Evolutionary conservation across 2,113 vertebrate genomes (phyloP).

Genomic region (Chascanopsetta lugubris): DNA sequence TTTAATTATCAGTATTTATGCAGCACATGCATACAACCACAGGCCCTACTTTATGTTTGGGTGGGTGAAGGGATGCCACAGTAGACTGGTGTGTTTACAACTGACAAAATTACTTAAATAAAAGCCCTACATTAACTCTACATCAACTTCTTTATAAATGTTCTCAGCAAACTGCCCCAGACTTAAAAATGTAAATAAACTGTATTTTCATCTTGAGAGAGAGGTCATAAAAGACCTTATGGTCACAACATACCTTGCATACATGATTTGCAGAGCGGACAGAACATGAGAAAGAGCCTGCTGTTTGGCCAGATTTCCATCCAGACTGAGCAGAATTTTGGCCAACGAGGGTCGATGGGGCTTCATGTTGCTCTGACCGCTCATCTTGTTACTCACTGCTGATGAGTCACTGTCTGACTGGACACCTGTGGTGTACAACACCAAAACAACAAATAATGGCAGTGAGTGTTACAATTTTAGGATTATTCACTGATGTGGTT

Average conservation of each 20-base stretch:
- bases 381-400: conserved; percentile 90
- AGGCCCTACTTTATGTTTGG: too few species aligned
- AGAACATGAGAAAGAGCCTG: conserved; percentile 94
- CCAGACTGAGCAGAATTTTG: conserved; percentile 95
- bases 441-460: conserved; percentile 18
- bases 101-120: too few species aligned
- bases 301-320: conserved; percentile 94
- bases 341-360: conserved; percentile 93
- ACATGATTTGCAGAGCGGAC: conserved; percentile 94
- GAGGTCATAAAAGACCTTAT: too few species aligned
- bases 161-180: neutral
- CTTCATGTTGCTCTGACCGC: conserved; percentile 85
- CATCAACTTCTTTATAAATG: neutral
- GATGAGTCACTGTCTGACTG: conserved; percentile 93
- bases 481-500: neutral
- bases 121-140: neutral
- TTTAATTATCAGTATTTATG: too few species aligned
- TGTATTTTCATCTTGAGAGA: neutral
- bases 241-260: conserved; percentile 87
- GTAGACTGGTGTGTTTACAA: too few species aligned
- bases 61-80: too few species aligned
- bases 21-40: too few species aligned
- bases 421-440: conserved; percentile 83
- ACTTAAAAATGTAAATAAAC: neutral
- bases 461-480: neutral